A percentile compares a stretch with the other conserved stretches of the same genome.
These are phyloP conservation scores for Drosophila erecta DNA, from an alignment of 1,140 invertebrate genomes.

Conservation along the genomic window DNA sequence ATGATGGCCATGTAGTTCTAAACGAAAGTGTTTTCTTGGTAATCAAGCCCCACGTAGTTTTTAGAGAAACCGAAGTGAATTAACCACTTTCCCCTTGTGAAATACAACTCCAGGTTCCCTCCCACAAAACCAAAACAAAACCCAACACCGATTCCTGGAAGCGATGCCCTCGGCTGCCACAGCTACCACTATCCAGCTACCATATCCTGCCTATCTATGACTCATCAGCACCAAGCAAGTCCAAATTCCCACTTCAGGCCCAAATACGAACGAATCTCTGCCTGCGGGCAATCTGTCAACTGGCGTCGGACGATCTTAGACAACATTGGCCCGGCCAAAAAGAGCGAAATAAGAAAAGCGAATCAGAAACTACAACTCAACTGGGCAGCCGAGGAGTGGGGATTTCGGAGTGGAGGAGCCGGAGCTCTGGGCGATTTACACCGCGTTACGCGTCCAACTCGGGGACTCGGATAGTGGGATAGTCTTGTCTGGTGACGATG, in stretches of 20 bases:
- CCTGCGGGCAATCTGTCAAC: constrained; percentile 78
- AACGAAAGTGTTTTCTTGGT: not conserved
- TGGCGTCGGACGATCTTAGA: constrained; percentile 80
- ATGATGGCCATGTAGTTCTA: not conserved
- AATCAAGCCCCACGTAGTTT: constrained; percentile 2
- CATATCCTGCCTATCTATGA: constrained; percentile 51
- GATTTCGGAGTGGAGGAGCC: constrained; percentile 5
- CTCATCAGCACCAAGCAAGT: constrained; percentile 63
- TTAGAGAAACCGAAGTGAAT: constrained; percentile 1
- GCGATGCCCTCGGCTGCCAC: constrained; percentile 18
- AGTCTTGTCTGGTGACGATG: constrained; percentile 70
- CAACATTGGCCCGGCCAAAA: constrained; percentile 44
- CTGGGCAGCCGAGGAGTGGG: constrained; percentile 25
- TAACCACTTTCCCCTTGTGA: not conserved
- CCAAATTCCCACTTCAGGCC: constrained; percentile 57
- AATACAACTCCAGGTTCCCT: constrained; percentile 14
- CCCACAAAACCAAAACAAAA: constrained; percentile 1
- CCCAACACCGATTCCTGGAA: constrained; percentile 27
- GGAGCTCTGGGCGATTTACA: constrained; percentile 63
- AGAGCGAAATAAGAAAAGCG: not conserved
- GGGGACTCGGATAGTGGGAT: constrained; percentile 16
- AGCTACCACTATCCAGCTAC: constrained; percentile 15
- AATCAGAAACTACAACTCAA: constrained; percentile 42
- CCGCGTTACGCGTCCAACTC: constrained; percentile 67
- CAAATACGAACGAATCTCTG: constrained; percentile 69